Evolutionary conservation across 1,140 invertebrate genomes (phyloP).

Genomic region (Pseudomyrmex sp.): DNA sequence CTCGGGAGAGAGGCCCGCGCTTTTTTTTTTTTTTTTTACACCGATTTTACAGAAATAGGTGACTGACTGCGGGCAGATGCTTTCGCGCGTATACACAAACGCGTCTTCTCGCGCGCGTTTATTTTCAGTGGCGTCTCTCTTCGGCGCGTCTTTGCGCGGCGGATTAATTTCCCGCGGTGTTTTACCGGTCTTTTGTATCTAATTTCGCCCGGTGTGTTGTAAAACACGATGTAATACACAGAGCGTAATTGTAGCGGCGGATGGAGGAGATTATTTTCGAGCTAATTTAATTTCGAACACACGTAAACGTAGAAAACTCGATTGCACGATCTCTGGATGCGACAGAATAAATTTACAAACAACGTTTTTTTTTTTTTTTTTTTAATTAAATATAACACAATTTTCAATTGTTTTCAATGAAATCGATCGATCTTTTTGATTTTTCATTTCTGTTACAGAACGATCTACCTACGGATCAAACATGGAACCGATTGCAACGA

Average conservation of each 20-base stretch:
- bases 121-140: slow-evolving; percentile 21
- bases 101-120: slow-evolving; percentile 2
- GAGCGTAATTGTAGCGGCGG: not conserved
- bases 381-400: no score
- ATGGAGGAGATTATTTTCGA: not conserved
- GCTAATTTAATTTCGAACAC: no score
- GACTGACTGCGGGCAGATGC: slow-evolving; percentile 31
- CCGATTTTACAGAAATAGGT: slow-evolving; percentile 19
- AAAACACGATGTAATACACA: not conserved
- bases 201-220: not conserved
- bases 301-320: no score
- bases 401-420: no score
- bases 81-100: slow-evolving; percentile 3
- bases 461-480: slow-evolving; percentile 17
- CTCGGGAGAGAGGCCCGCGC: no score
- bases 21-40: no score
- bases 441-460: slow-evolving; percentile 58
- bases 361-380: no score
- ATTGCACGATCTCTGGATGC: no score
- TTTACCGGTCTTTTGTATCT: not conserved
- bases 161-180: slow-evolving; percentile 7
- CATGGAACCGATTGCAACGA: slow-evolving; percentile 71
- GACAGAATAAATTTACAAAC: no score
- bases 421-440: not conserved
- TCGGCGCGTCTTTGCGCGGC: not conserved